Conservation (phyloP, 1,140 invertebrate genomes). For the Coenobita brevimanus region DNA sequence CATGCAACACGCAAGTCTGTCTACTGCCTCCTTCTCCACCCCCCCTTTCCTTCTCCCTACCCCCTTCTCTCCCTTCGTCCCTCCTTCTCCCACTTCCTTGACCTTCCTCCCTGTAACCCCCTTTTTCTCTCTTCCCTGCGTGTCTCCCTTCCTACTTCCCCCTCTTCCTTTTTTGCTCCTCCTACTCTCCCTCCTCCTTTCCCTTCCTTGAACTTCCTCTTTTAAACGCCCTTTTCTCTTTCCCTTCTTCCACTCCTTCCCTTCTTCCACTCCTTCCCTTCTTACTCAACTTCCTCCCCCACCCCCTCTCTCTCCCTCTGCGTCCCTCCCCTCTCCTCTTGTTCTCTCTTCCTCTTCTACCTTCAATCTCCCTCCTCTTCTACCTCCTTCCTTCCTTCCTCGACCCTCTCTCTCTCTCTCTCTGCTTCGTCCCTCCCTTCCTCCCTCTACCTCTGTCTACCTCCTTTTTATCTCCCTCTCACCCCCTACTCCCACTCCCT, state of each 20-base stretch:
- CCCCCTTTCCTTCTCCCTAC: neutral
- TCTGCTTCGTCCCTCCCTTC: neutral
- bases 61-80: neutral
- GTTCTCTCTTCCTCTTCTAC: neutral
- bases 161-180: too few species aligned
- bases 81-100: neutral
- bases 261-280: too few species aligned
- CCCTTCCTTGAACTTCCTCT: neutral
- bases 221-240: neutral
- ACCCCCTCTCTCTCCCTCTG: neutral
- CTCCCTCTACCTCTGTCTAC: neutral
- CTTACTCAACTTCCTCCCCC: neutral
- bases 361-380: neutral
- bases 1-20: neutral
- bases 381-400: neutral
- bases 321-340: neutral
- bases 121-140: too few species aligned
- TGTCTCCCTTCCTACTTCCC: too few species aligned
- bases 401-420: neutral
- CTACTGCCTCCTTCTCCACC: conserved; percentile 3
- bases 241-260: too few species aligned
- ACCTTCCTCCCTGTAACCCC: neutral
- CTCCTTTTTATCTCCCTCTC: neutral
- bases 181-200: too few species aligned
- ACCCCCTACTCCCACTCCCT: neutral